Percentiles rank a stretch among this genome's conserved stretches.
Evolutionary conservation across 1,140 invertebrate species (phyloP).

Genomic region (Pinna nobilis): DNA sequence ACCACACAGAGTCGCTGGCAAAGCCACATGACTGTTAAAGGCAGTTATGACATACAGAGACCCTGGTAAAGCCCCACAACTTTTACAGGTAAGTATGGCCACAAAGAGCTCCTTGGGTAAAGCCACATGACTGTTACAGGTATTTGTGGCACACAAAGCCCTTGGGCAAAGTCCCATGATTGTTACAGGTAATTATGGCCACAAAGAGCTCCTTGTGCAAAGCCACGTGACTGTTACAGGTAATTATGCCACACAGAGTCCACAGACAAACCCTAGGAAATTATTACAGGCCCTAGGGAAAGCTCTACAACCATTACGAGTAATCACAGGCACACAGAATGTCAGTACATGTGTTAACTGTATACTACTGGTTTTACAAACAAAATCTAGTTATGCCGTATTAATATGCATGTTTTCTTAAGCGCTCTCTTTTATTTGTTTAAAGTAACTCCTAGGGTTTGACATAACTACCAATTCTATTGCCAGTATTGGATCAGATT

Average conservation of each 20-base stretch:
- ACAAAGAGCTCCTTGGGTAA: constrained; percentile 80
- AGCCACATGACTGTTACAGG: constrained; percentile 79
- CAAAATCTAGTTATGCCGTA: too few relatives aligned
- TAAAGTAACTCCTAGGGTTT: too few relatives aligned
- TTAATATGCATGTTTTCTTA: too few relatives aligned
- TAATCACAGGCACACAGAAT: too few relatives aligned
- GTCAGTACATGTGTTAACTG: too few relatives aligned
- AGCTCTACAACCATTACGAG: constrained; percentile 79
- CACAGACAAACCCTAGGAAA: too few relatives aligned
- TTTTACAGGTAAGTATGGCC: neutral
- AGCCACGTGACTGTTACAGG: too few relatives aligned
- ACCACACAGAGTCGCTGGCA: neutral
- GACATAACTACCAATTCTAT: too few relatives aligned
- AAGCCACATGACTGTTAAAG: constrained; percentile 62
- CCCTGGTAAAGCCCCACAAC: neutral
- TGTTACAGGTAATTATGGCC: constrained; percentile 59
- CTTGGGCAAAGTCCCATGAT: neutral
- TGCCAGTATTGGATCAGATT: too few relatives aligned
- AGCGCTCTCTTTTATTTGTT: too few relatives aligned
- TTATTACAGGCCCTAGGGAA: constrained; percentile 77
- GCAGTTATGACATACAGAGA: constrained; percentile 8
- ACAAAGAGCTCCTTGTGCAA: neutral
- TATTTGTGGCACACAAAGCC: neutral
- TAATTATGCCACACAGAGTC: too few relatives aligned
- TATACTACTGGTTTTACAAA: too few relatives aligned